These are phyloP conservation scores for Drosophila teissieri DNA, from an alignment of 1,140 invertebrate genomes.

Conservation along the genomic window DNA sequence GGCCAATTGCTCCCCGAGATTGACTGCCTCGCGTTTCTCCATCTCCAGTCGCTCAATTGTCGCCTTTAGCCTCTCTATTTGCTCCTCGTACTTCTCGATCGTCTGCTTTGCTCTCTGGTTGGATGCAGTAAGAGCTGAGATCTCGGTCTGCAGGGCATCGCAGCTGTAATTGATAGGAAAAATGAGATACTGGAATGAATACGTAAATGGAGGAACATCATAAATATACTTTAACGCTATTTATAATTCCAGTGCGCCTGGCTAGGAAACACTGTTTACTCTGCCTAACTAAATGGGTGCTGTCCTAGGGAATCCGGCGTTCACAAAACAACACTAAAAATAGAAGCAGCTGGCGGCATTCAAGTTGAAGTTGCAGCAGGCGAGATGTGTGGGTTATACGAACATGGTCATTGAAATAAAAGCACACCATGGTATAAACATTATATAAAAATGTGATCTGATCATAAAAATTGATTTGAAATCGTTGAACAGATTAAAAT, in stretches of 20 bases:
- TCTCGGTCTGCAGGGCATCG: slow-evolving; percentile 25
- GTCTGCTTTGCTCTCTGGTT: slow-evolving; percentile 45
- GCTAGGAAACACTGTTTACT: not conserved
- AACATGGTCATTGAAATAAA: not conserved
- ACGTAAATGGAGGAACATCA: not conserved
- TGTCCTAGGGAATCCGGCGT: slow-evolving; percentile 23
- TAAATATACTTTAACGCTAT: no score
- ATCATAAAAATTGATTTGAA: no score
- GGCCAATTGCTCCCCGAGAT: slow-evolving; percentile 65
- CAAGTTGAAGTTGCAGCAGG: slow-evolving; percentile 54
- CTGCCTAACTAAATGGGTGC: not conserved
- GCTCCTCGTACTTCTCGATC: slow-evolving; percentile 46
- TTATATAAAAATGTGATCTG: no score
- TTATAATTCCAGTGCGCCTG: not conserved
- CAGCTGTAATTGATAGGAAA: slow-evolving; percentile 24
- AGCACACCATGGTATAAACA: no score
- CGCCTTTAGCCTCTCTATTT: slow-evolving; percentile 51
- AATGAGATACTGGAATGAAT: not conserved
- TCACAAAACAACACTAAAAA: slow-evolving; percentile 58
- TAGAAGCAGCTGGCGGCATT: slow-evolving; percentile 60
- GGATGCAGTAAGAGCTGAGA: slow-evolving; percentile 26
- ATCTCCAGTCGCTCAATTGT: slow-evolving; percentile 61
- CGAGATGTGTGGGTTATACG: slow-evolving; percentile 20
- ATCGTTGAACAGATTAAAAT: no score
- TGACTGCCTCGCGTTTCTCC: slow-evolving; percentile 63